phyloP scores from a whole-genome alignment of 2,113 vertebrate species.

The Pitta sordida region DNA sequence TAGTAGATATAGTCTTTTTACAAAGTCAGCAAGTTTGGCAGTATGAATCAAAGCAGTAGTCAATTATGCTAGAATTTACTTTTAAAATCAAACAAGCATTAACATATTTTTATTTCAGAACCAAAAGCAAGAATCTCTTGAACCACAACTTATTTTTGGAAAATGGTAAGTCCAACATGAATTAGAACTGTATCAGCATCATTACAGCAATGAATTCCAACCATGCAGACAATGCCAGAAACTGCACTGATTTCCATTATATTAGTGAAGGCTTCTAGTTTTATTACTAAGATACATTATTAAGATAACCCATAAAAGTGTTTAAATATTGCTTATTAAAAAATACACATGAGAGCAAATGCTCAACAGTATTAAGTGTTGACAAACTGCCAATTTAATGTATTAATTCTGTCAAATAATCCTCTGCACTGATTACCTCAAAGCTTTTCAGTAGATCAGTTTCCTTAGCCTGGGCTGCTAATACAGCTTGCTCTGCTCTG shows the following conservation, averaged over 20 bases:
- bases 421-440: constrained; percentile 69
- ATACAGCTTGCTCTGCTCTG: constrained; percentile 75
- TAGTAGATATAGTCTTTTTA: not conserved
- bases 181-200: not conserved
- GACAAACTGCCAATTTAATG: not conserved
- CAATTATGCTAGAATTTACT: not conserved
- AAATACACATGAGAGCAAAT: not conserved
- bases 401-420: not conserved
- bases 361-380: not conserved
- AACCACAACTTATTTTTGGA: not conserved
- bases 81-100: not conserved
- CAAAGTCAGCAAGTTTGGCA: not conserved
- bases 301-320: not conserved
- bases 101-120: not conserved
- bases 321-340: not conserved
- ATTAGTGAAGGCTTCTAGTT: not conserved
- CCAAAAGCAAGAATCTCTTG: not conserved
- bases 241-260: not conserved
- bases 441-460: constrained; percentile 74
- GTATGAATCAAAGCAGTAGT: not conserved
- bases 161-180: not conserved
- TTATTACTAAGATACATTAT: not conserved
- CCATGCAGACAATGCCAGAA: not conserved
- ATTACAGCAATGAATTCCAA: not conserved
- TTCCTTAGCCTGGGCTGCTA: constrained; percentile 73